A percentile compares a stretch with the other conserved stretches of the same genome.
phyloP scores from a whole-genome alignment of 2,113 vertebrate genomes.

The Myotis davidii region DNA sequence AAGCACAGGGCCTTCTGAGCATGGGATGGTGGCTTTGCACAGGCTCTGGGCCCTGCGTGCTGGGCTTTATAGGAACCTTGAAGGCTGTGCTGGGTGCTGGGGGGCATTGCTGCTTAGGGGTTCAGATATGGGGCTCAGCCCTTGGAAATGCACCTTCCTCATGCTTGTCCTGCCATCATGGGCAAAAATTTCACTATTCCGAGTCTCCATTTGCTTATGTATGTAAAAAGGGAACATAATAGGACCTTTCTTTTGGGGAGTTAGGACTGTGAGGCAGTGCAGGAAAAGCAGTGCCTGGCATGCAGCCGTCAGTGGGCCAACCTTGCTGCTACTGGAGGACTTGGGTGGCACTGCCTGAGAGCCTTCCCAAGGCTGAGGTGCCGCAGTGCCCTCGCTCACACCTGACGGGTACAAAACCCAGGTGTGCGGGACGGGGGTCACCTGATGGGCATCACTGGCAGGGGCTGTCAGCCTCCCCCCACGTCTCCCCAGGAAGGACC shows the following conservation, averaged over 20 bases:
- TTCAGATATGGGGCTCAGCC: background rate
- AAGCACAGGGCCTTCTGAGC: background rate
- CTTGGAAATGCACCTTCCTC: background rate
- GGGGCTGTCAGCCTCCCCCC: background rate
- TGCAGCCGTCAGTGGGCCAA: too few relatives aligned
- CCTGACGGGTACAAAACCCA: background rate
- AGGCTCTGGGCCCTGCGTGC: too few relatives aligned
- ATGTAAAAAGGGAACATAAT: background rate
- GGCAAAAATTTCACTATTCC: background rate
- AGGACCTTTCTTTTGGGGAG: background rate
- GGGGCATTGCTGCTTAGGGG: too few relatives aligned
- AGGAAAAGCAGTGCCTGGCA: background rate
- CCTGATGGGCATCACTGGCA: background rate
- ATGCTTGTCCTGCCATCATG: background rate
- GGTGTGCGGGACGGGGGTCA: background rate
- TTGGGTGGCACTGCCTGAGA: background rate
- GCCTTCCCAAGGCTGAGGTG: background rate
- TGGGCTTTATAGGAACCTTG: rapidly evolving
- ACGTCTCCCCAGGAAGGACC: background rate
- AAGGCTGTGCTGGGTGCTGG: background rate
- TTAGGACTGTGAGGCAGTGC: background rate
- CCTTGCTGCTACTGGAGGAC: background rate
- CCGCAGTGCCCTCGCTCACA: background rate
- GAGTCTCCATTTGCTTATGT: background rate
- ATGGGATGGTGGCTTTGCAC: background rate